A percentile compares a stretch with the other conserved stretches of the same genome.
phyloP scores from a whole-genome alignment of 2,797 vertebrate species.

The Bradypodion ventrale region DNA sequence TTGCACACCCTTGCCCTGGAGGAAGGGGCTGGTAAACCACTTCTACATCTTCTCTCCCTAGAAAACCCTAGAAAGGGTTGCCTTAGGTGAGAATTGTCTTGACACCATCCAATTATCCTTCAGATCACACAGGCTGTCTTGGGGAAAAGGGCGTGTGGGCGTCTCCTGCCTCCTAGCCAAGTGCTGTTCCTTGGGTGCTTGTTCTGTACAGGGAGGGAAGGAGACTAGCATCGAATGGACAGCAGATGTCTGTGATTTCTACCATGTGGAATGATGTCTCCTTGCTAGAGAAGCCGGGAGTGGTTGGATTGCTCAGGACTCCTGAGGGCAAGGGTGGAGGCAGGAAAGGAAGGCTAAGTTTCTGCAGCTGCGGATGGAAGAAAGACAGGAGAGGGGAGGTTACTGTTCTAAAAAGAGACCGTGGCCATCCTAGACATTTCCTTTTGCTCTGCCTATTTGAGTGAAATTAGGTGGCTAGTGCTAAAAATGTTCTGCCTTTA shows the following conservation, averaged over 20 bases:
- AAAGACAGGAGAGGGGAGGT: no score
- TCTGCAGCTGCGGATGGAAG: background rate
- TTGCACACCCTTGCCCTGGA: no score
- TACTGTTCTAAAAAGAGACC: no score
- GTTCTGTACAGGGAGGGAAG: conserved; percentile 5
- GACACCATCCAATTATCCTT: no score
- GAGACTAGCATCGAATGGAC: conserved; percentile 2
- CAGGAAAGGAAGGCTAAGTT: conserved; percentile 41
- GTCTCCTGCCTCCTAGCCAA: background rate
- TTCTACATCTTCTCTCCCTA: no score
- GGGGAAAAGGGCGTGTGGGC: fast-evolving
- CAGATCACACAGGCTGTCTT: background rate
- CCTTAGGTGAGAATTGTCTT: no score
- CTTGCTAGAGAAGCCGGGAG: conserved; percentile 31
- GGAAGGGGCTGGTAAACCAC: no score
- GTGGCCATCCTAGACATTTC: no score
- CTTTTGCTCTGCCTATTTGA: no score
- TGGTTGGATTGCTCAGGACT: conserved; percentile 39
- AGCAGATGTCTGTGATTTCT: conserved; percentile 69
- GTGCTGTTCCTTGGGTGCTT: conserved; percentile 32
- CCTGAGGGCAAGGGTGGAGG: background rate
- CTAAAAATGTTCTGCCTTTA: no score
- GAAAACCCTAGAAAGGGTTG: no score
- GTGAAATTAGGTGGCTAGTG: no score
- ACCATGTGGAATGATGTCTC: conserved; percentile 54